Percentiles rank a stretch among this genome's conserved stretches.
Evolutionary conservation across 2,797 vertebrate genomes (phyloP).

Genomic region (Sebastes itinus): DNA sequence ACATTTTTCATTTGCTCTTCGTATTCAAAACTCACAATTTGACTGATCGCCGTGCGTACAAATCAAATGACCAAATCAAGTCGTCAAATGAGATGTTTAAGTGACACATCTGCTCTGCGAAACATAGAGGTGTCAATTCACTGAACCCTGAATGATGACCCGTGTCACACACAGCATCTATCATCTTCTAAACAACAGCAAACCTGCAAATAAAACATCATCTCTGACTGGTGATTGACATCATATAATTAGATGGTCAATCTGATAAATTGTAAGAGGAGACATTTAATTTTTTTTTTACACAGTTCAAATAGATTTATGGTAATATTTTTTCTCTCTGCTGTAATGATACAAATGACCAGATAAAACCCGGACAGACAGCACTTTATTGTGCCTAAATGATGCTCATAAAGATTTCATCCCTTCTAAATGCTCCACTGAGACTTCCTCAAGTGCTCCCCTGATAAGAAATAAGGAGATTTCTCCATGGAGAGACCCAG

Average conservation of each 20-base stretch:
- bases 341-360: slow-evolving; percentile 19
- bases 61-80: slow-evolving; percentile 19
- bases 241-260: slow-evolving; percentile 27
- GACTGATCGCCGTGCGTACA: not conserved
- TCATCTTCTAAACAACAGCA: slow-evolving; percentile 21
- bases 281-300: not conserved
- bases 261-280: slow-evolving; percentile 41
- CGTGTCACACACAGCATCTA: slow-evolving; percentile 22
- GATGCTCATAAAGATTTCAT: slow-evolving; percentile 24
- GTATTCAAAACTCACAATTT: not conserved
- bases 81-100: slow-evolving; percentile 42
- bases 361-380: slow-evolving; percentile 21
- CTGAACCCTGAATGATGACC: slow-evolving; percentile 39
- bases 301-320: not conserved
- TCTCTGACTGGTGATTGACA: slow-evolving; percentile 43
- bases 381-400: slow-evolving; percentile 17
- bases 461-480: slow-evolving; percentile 23
- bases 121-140: slow-evolving; percentile 36
- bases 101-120: slow-evolving; percentile 9
- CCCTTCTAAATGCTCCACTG: slow-evolving; percentile 42
- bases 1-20: not conserved
- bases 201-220: slow-evolving; percentile 41
- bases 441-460: slow-evolving; percentile 24
- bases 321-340: not conserved
- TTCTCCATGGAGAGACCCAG: slow-evolving; percentile 30